Conservation (phyloP, 2,888 invertebrate species). For the Saturnia japonica region DNA sequence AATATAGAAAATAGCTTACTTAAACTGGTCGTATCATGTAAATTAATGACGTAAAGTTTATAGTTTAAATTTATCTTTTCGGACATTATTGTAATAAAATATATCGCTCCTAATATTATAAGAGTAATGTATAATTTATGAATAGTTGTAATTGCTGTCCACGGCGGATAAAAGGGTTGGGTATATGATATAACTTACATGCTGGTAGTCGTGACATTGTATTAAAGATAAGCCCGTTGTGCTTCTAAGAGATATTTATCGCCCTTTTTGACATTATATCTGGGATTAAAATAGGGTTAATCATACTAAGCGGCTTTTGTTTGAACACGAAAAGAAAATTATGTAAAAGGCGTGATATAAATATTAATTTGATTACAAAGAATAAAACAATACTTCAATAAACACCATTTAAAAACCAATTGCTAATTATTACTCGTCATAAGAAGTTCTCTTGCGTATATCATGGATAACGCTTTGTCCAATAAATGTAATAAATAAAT, state of each 20-base stretch:
- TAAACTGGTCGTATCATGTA: not conserved
- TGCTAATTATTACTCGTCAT: too few species aligned
- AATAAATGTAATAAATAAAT: too few species aligned
- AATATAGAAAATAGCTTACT: not conserved
- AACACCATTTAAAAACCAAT: too few species aligned
- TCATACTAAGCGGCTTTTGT: not conserved
- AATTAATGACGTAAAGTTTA: not conserved
- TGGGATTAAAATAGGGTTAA: not conserved
- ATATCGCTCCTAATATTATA: not conserved
- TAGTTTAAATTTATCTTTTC: not conserved
- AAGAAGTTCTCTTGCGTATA: too few species aligned
- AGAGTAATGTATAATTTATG: not conserved
- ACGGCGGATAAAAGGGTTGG: not conserved
- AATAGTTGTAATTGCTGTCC: not conserved
- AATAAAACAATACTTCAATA: too few species aligned
- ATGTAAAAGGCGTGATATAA: not conserved
- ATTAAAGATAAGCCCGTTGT: not conserved
- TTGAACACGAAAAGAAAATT: not conserved
- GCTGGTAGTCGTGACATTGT: not conserved
- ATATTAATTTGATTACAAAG: too few species aligned
- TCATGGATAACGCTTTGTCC: too few species aligned
- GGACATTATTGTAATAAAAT: not conserved
- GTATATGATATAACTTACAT: not conserved
- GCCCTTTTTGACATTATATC: constrained; percentile 5
- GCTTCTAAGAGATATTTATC: not conserved